Percentiles rank a stretch among this genome's conserved stretches.
Evolutionary conservation across 2,113 vertebrate species (phyloP).

Genomic region (Sturnus vulgaris): DNA sequence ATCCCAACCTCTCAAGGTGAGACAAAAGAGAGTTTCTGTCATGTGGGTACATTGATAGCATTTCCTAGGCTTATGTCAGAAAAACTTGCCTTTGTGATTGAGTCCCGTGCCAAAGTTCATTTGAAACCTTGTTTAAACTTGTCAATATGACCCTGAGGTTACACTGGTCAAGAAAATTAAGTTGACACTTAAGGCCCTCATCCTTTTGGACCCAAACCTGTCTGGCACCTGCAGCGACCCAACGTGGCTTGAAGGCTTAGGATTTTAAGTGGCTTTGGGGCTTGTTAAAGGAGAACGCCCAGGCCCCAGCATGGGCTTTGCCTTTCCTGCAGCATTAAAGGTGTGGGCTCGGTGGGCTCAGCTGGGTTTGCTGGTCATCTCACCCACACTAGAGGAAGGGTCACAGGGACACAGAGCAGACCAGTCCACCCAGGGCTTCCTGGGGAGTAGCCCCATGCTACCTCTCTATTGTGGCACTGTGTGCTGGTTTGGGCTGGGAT

Average conservation of each 20-base stretch:
- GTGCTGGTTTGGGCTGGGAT: background rate
- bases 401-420: accelerated
- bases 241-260: background rate
- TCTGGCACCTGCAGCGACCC: background rate
- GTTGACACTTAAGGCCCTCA: accelerated
- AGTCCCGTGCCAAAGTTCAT: background rate
- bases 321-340: background rate
- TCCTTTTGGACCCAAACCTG: background rate
- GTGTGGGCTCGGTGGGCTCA: background rate
- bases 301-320: background rate
- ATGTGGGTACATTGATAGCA: accelerated
- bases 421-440: background rate
- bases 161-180: background rate
- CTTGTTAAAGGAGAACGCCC: background rate
- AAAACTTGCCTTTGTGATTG: background rate
- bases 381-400: background rate
- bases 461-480: background rate
- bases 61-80: background rate
- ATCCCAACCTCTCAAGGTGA: background rate
- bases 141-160: background rate
- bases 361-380: background rate
- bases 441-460: background rate
- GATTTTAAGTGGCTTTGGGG: background rate
- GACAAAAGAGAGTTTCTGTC: background rate
- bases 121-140: background rate